Base-by-base conservation (phyloP, 1,140 invertebrate genomes). In the Pseudobourletiella spinata region DNA sequence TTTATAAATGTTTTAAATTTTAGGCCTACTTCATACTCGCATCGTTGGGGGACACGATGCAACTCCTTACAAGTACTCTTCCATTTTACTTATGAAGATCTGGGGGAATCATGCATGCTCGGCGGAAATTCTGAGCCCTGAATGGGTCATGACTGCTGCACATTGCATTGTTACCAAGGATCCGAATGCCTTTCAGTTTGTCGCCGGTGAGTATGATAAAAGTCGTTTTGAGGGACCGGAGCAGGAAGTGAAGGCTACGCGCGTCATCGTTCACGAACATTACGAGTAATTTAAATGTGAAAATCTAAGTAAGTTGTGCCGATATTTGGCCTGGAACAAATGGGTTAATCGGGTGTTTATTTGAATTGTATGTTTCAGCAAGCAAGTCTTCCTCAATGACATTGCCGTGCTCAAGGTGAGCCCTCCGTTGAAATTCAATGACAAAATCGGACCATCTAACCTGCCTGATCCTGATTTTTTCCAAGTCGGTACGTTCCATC, bases 391-490 rank as follows among this genome's bases (percentile, higher is more conserved):
- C 22, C 11, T 15, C 11, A 48, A 48, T 20, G 46, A 48, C 22
- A 48, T 48, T 18, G 16, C 18, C 11, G 6, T 48, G 22, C 8
- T 48, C 22, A 16, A 48, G 22, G 22, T 48, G 11, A 48, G 15
- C 11, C 46, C 46, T 15, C 6, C 6, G 8, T 48, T 48, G 11
- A 8, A 6, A 24, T 48, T 48, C 22, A 48, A 48, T 48, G 46
- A 48, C 22, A 6, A 16, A 8, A 18, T 48, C 84, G 0, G 81
- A 82, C 16, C 84, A 86, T 63, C 86, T 88, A 18, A 16, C 6
- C 6, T 48, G 46, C 22, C 15, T n/a, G n/a, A n/a, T n/a, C n/a
- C n/a, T n/a, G n/a, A n/a, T n/a, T n/a, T n/a, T n/a, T n/a, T n/a
- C n/a, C n/a, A n/a, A n/a, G n/a, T n/a, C n/a, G n/a, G n/a, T n/a